phyloP scores from a whole-genome alignment of 1,140 invertebrate species.

The Leptoteleia sp. region DNA sequence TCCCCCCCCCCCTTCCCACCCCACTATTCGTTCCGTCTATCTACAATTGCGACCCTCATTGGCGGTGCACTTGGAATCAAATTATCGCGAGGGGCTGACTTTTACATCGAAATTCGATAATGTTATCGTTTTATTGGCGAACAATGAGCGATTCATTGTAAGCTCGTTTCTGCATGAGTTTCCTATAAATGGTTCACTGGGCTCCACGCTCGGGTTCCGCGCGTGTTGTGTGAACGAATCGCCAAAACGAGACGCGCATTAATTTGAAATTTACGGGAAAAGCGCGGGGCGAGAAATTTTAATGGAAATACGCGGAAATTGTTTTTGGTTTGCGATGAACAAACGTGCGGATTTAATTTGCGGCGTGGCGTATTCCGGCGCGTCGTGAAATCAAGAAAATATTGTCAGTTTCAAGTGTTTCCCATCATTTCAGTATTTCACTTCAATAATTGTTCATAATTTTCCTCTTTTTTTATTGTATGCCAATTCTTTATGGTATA shows the following conservation, averaged over 20 bases:
- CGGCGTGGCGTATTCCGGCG: constrained; percentile 7
- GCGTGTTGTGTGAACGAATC: constrained; percentile 61
- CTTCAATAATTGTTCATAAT: too few relatives aligned
- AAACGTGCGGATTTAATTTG: constrained; percentile 57
- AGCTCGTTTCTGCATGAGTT: constrained; percentile 60
- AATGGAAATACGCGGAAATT: constrained; percentile 65
- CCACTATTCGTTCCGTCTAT: too few relatives aligned
- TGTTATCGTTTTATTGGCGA: constrained; percentile 61
- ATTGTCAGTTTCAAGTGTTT: constrained; percentile 24
- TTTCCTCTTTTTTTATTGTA: too few relatives aligned
- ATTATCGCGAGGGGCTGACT: constrained; percentile 51
- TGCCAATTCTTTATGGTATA: too few relatives aligned
- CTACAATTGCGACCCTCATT: constrained; percentile 40
- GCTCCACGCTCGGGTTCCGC: constrained; percentile 42
- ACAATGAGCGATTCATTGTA: constrained; percentile 62
- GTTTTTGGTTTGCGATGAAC: constrained; percentile 63
- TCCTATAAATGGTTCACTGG: constrained; percentile 64
- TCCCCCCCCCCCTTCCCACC: too few relatives aligned
- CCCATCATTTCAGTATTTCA: constrained; percentile 3
- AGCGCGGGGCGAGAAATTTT: constrained; percentile 62
- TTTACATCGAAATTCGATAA: constrained; percentile 65
- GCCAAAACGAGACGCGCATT: constrained; percentile 59
- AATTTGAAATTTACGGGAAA: constrained; percentile 63
- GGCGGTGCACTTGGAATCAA: constrained; percentile 56
- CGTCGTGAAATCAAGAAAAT: constrained; percentile 38